Percentiles rank a stretch among this genome's conserved stretches.
Conservation (phyloP, 2,888 invertebrate genomes). For the Eupithecia tripunctaria region DNA sequence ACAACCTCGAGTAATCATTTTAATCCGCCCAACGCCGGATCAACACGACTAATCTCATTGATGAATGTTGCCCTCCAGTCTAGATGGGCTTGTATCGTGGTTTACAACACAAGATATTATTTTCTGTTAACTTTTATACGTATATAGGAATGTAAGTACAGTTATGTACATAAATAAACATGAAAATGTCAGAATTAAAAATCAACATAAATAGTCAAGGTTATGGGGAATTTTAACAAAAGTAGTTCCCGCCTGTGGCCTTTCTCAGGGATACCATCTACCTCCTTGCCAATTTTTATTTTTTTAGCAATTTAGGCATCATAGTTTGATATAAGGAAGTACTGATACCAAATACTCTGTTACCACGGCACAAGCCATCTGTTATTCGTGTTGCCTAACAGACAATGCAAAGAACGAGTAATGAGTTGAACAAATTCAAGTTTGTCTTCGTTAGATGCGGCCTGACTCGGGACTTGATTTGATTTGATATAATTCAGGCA, state of each 20-base stretch:
- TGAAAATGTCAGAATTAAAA: no score
- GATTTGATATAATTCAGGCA: background rate
- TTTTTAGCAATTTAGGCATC: background rate
- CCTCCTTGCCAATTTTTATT: background rate
- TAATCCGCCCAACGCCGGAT: conserved; percentile 26
- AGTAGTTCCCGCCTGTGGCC: no score
- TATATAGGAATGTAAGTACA: no score
- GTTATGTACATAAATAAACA: no score
- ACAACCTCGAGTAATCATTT: conserved; percentile 23
- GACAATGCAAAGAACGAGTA: conserved; percentile 32
- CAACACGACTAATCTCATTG: conserved; percentile 28
- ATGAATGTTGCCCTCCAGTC: background rate
- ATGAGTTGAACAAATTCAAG: conserved; percentile 31
- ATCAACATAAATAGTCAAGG: no score
- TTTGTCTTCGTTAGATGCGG: conserved; percentile 33
- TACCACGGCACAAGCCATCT: background rate
- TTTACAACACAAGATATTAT: background rate
- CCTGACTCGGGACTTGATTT: conserved; percentile 17
- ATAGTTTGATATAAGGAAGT: background rate
- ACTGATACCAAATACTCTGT: background rate
- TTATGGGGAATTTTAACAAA: no score
- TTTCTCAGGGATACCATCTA: no score
- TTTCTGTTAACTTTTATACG: no score
- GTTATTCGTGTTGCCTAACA: conserved; percentile 1
- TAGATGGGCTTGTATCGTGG: background rate